Evolutionary conservation across 1,140 invertebrate genomes (phyloP), one percentile per base, ranked within the genome.

Genomic region (Oedothorax gibbosus): DNA sequence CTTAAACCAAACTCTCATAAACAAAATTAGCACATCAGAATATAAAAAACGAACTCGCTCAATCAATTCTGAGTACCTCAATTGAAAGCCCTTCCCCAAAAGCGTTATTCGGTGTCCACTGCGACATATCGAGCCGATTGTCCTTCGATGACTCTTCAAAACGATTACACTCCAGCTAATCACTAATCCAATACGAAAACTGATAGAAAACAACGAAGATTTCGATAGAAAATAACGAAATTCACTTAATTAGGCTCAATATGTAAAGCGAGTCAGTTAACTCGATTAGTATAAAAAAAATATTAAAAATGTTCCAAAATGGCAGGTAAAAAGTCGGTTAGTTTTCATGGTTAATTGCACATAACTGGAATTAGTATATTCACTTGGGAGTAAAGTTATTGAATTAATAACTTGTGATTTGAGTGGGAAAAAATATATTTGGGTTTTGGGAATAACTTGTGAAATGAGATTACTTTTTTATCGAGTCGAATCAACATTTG

Each of bases 361-460:
- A 15, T 75, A 56, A 20, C 21, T 50, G 60, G 65, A 65, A 65
- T 77, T 77, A 77, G 62, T 60, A 50, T 77, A 64, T 77, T 77
- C n/a, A 51, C 12, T n/a, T n/a, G 60, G 65, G 14, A 64, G 21
- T 77, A 12, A 64, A 77, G 57, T 65, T 77, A 77, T 77, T 64
- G 75, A 77, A 77, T 77, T 77, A 77, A 77, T 77, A 57, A 77
- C 15, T n/a, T 51, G 75, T 64, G 62, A 15, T 0, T 57, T 21
- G 14, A 18, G 49, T 51, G 35, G 14, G 10, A 35, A 64, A 62
- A 65, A 77, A 64, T 64, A 7, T 18, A 50, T n/a, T 77, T 15
- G 14, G 49, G 14, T 18, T 62, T 77, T 56, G 18, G 60, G 15
- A 77, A 77, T 65, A 64, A 77, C 75, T 64, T 35, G 12, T 12